Base-by-base conservation (phyloP, 2,797 vertebrate genomes). In the Megaceryle alcyon region DNA sequence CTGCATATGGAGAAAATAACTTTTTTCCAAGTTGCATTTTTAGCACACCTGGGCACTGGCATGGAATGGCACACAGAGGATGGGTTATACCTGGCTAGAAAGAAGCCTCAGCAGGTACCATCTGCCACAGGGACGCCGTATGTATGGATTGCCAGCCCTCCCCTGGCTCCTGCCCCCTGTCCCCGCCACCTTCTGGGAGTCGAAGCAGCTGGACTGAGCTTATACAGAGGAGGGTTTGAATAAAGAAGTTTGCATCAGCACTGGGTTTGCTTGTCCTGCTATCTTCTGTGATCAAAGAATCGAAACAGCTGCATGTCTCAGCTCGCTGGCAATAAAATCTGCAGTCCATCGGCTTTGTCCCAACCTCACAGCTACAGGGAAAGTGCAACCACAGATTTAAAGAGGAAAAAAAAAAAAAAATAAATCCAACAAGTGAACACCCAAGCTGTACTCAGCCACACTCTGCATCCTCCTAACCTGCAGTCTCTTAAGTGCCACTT, bases 401-500 rank as follows among this genome's bases (percentile, higher is more conserved):
- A 75, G 79, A 23, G 46, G 12, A 2, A 5, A 10, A n/a, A 53
- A 20, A 17, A 53, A 33, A 33, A 33, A 33, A 33, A 33, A n/a
- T n/a, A 20, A 17, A 5, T 8, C 53, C 2, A 7, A 7, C 25
- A 44, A 22, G 61, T 0, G 10, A 94, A 91, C 82, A 79, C 94
- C 91, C 91, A 86, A 63, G 77, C 92, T 92, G 85, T 76, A 69
- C 53, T 90, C 33, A 88, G 90, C 77, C 73, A 73, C 66, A 33
- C 83, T 93, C 93, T 57, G 83, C 91, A 14, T 59, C 82, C 91
- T 86, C 88, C 96, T 82, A 75, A 88, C 96, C 86, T 82, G 90
- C 82, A 80, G 75, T 61, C 96, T 90, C 95, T 94, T 82, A 95
- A 96, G 91, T 90, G 96, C 91, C 96, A 93, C 95, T 95, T 94